Conservation (phyloP, 2,888 invertebrate species). For the Spicauda simplicius region DNA sequence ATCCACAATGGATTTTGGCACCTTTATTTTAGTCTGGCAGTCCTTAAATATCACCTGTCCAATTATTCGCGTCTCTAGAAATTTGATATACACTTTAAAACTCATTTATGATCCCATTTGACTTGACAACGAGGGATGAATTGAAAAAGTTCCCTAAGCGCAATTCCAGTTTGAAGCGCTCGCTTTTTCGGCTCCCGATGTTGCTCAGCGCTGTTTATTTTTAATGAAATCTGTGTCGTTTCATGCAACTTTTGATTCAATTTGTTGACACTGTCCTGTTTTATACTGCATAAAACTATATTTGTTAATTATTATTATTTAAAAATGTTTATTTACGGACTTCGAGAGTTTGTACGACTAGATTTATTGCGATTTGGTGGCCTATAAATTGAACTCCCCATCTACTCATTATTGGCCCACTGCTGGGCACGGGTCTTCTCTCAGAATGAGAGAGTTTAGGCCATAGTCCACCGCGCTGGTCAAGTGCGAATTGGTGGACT, state of each 20-base stretch:
- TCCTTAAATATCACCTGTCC: background rate
- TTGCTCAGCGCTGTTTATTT: conserved; percentile 34
- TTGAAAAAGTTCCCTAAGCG: conserved; percentile 66
- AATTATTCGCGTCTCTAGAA: background rate
- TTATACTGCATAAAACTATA: background rate
- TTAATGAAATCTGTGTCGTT: conserved; percentile 23
- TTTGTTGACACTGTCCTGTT: conserved; percentile 9
- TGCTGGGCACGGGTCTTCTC: too few relatives aligned
- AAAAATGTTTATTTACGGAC: too few relatives aligned
- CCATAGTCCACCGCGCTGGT: too few relatives aligned
- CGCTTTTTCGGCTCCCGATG: conserved; percentile 42
- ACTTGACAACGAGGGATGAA: conserved; percentile 58
- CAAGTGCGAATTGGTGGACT: too few relatives aligned
- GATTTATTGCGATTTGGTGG: background rate
- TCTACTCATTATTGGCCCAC: too few relatives aligned
- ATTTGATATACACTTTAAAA: conserved; percentile 53
- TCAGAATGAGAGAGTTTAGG: too few relatives aligned
- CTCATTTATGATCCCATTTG: conserved; percentile 60
- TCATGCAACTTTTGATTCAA: conserved; percentile 15
- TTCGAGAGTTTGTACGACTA: background rate
- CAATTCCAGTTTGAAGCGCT: conserved; percentile 53
- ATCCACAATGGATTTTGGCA: too few relatives aligned
- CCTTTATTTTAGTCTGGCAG: too few relatives aligned
- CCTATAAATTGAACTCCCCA: too few relatives aligned
- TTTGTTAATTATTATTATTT: background rate